Evolutionary conservation across 2,888 invertebrate species (phyloP).

Genomic region (Sinotaia quadrata): DNA sequence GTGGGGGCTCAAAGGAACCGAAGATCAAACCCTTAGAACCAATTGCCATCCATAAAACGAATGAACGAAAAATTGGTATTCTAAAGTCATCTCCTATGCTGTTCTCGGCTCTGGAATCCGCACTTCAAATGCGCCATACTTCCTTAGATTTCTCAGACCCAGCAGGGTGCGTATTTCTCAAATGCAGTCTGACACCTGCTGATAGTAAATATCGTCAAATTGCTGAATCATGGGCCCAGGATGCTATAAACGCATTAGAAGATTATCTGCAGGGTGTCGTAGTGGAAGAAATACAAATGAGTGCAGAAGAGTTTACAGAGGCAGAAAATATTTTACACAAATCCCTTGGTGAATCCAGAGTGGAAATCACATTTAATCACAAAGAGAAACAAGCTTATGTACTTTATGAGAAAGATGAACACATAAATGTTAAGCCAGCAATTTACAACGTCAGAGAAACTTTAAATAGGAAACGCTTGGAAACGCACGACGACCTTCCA

Average conservation of each 20-base stretch:
- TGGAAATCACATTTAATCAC: neutral
- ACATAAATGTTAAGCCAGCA: neutral
- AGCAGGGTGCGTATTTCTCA: neutral
- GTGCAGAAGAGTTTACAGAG: neutral
- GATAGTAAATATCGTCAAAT: neutral
- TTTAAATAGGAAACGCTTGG: neutral
- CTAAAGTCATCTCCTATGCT: neutral
- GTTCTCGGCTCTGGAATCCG: neutral
- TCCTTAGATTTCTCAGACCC: neutral
- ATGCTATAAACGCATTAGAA: neutral
- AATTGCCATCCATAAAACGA: neutral
- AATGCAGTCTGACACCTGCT: slow-evolving; percentile 7
- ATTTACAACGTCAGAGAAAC: neutral
- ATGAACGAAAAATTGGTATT: neutral
- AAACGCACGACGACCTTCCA: neutral
- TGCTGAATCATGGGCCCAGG: neutral
- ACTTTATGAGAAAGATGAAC: neutral
- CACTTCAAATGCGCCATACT: neutral
- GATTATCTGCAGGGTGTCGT: neutral
- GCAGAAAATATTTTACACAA: neutral
- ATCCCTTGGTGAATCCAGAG: neutral
- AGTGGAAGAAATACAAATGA: neutral
- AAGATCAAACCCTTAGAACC: neutral
- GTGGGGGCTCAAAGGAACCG: slow-evolving; percentile 3
- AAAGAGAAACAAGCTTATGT: neutral